Conservation (phyloP, 2,113 vertebrate species). For the Paratilapia polleni region DNA sequence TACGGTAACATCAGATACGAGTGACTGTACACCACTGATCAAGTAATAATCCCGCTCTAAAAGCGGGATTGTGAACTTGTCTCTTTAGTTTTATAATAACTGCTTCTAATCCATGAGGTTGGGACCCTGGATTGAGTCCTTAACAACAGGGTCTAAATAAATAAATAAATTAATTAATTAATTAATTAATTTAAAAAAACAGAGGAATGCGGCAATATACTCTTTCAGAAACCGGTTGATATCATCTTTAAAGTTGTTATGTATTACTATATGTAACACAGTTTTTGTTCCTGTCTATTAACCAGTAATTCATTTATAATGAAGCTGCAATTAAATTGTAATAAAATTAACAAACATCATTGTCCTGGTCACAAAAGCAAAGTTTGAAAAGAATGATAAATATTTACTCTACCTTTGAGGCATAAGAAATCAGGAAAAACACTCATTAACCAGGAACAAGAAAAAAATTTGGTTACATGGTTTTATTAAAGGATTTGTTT, state of each 20-base stretch:
- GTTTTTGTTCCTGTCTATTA: background rate
- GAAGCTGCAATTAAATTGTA: background rate
- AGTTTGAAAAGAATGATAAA: background rate
- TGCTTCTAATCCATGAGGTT: background rate
- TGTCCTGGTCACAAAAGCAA: background rate
- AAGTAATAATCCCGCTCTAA: background rate
- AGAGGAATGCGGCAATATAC: background rate
- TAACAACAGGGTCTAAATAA: background rate
- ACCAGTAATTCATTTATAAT: background rate
- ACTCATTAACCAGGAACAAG: background rate
- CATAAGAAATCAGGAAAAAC: background rate
- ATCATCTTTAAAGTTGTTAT: background rate
- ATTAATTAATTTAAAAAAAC: too few relatives aligned
- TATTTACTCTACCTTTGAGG: background rate
- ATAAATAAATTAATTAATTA: too few relatives aligned
- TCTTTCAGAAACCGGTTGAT: background rate
- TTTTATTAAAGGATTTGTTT: background rate
- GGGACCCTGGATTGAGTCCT: background rate
- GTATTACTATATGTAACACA: background rate
- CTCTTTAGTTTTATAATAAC: too few relatives aligned
- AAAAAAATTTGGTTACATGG: background rate
- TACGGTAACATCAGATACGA: too few relatives aligned
- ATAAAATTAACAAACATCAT: background rate
- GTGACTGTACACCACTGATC: background rate
- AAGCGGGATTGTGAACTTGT: background rate